Conservation (phyloP, 2,888 invertebrate genomes). For the Anorthoa munda region DNA sequence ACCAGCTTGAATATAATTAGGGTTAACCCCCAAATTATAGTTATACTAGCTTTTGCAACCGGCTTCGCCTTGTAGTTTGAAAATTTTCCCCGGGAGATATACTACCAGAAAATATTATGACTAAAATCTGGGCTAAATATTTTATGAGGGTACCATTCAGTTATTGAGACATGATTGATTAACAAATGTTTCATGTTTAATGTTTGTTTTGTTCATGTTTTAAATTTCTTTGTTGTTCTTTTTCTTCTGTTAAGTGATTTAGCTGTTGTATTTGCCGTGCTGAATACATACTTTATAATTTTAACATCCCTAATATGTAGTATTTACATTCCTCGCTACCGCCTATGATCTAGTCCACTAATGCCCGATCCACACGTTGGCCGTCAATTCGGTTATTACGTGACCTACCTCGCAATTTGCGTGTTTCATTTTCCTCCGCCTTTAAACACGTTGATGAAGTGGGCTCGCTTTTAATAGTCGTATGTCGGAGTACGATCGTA, state of each 20-base stretch:
- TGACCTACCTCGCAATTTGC: constrained; percentile 55
- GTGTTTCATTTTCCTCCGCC: constrained; percentile 42
- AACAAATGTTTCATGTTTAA: too few relatives aligned
- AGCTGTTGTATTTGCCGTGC: too few relatives aligned
- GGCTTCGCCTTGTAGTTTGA: background rate
- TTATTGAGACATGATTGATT: background rate
- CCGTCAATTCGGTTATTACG: constrained; percentile 57
- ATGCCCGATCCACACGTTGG: constrained; percentile 48
- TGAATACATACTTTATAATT: too few relatives aligned
- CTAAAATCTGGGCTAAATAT: too few relatives aligned
- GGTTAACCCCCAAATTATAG: constrained; percentile 35
- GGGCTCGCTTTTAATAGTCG: constrained; percentile 21
- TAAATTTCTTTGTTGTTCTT: too few relatives aligned
- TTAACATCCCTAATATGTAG: too few relatives aligned
- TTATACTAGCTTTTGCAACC: background rate
- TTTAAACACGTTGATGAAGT: constrained; percentile 31
- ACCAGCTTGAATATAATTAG: constrained; percentile 33
- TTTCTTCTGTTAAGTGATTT: too few relatives aligned
- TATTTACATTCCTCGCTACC: constrained; percentile 3
- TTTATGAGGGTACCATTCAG: background rate
- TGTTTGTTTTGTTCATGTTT: too few relatives aligned
- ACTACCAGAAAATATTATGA: background rate
- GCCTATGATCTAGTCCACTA: constrained; percentile 16
- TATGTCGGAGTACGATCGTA: constrained; percentile 9
- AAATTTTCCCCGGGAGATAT: background rate